Evolutionary conservation across 2,888 invertebrate species (phyloP), one percentile per base, ranked within the genome.

Genomic region (Agrenia bidenticulata): DNA sequence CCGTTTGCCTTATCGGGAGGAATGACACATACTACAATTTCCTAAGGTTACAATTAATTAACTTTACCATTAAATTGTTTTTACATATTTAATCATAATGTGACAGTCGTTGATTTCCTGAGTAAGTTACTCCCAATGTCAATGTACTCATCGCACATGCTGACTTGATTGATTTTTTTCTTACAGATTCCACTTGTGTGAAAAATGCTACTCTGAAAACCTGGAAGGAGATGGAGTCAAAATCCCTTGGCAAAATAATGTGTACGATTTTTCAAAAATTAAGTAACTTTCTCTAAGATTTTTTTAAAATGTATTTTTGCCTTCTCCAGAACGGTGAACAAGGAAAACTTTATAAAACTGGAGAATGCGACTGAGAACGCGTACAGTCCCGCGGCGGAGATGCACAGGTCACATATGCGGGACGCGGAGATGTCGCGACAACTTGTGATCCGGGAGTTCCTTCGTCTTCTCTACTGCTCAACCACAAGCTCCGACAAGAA

Each of bases 381-480:
- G 2, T 66, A 66, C 58, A 58, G 58, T 45, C 66, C 66, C 4
- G 66, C 66, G 5, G 66, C 62, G 1, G 66, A 66, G 60, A 26
- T 63, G 49, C 63, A 66, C 41, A 58, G 63, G 45, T 32, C 50
- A 1, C 62, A 67, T 39, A 11, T 62, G 60, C 19, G 63, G 27
- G 67, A 67, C 27, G 67, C 67, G 17, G 63, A 67, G n/a, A 67
- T 67, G 67, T 56, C 61, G 21, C 41, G 67, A 13, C 67, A 67
- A 49, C 39, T 67, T 21, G 67, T 67, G 1, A 32, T 67, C 2
- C 53, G 67, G 19, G 67, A 67, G 41, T 67, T 67, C 41, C 57
- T 67, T 32, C 39, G 62, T 19, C 50, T 67, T 42, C 51, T 67
- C 23, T 5, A 55, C 15, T 56, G 26, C 13, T 1, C n/a, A 1